These are phyloP conservation scores for Gallirallus australis DNA, from an alignment of 2,797 vertebrate species.

Conservation along the genomic window DNA sequence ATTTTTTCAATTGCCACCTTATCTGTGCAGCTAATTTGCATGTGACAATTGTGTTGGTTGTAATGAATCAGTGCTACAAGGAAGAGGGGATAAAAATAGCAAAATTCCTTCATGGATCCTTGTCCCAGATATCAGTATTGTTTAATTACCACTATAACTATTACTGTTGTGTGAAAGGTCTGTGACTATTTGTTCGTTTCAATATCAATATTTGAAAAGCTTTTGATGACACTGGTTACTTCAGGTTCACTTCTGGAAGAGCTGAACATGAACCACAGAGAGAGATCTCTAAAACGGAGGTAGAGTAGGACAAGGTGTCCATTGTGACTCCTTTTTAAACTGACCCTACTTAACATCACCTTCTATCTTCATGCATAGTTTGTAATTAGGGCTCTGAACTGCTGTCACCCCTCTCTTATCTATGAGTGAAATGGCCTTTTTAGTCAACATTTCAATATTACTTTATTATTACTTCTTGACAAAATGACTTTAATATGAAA, in stretches of 20 bases:
- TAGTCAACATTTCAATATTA: background rate
- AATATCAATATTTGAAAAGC: constrained; percentile 7
- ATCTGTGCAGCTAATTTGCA: constrained; percentile 30
- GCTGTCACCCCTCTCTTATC: background rate
- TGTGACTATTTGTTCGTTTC: background rate
- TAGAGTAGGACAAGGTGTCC: background rate
- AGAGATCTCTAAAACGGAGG: background rate
- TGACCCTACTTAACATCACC: background rate
- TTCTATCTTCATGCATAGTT: background rate
- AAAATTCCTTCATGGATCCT: constrained; percentile 14
- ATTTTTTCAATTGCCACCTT: constrained; percentile 57
- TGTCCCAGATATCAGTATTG: background rate
- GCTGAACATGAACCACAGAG: background rate
- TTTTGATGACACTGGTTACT: background rate
- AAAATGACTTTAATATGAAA: background rate
- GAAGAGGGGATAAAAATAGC: constrained; percentile 39
- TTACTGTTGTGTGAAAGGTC: background rate
- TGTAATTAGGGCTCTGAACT: background rate
- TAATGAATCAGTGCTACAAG: constrained; percentile 37
- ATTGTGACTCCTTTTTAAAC: background rate
- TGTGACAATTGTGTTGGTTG: constrained; percentile 48
- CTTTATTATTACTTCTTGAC: background rate
- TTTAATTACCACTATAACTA: constrained; percentile 24
- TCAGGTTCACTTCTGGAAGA: background rate
- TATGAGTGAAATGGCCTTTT: background rate